Conservation (phyloP, 2,797 vertebrate genomes). For the Apogon talboti region DNA sequence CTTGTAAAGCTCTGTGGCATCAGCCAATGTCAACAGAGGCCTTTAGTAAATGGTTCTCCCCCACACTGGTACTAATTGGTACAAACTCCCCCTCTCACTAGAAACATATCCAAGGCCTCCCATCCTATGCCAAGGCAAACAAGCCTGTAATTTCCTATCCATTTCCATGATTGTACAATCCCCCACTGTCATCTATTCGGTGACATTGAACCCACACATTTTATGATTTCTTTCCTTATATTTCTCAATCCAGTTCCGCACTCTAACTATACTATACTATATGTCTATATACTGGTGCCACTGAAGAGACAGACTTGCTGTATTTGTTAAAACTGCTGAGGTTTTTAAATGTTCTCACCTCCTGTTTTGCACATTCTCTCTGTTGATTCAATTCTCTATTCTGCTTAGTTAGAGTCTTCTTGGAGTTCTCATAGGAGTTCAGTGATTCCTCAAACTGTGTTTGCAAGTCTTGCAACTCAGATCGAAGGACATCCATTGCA, state of each 20-base stretch:
- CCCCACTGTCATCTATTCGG: conserved; percentile 41
- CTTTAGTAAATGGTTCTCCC: conserved; percentile 70
- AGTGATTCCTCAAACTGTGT: conserved; percentile 81
- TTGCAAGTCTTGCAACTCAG: conserved; percentile 77
- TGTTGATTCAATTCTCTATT: conserved; percentile 73
- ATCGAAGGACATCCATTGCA: conserved; percentile 40
- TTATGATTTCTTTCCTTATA: conserved; percentile 22
- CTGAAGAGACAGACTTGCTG: conserved; percentile 6
- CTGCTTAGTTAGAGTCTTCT: conserved; percentile 65
- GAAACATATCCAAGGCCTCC: conserved; percentile 75
- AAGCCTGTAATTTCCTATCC: conserved; percentile 49
- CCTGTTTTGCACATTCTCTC: conserved; percentile 57
- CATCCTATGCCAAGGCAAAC: conserved; percentile 82
- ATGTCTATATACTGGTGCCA: conserved; percentile 7
- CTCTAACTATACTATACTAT: too few relatives aligned
- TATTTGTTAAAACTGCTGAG: conserved; percentile 4
- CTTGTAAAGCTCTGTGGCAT: conserved; percentile 61
- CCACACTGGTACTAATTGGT: conserved; percentile 78
- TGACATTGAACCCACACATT: conserved; percentile 38
- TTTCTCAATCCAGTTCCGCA: conserved; percentile 3
- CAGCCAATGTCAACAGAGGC: conserved; percentile 78
- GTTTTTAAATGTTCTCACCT: conserved; percentile 67
- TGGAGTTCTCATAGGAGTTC: conserved; percentile 69
- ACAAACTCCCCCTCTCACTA: conserved; percentile 64
- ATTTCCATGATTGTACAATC: conserved; percentile 57